phyloP scores from a whole-genome alignment of 1,140 invertebrate genomes.

The Drosophila melanica region DNA sequence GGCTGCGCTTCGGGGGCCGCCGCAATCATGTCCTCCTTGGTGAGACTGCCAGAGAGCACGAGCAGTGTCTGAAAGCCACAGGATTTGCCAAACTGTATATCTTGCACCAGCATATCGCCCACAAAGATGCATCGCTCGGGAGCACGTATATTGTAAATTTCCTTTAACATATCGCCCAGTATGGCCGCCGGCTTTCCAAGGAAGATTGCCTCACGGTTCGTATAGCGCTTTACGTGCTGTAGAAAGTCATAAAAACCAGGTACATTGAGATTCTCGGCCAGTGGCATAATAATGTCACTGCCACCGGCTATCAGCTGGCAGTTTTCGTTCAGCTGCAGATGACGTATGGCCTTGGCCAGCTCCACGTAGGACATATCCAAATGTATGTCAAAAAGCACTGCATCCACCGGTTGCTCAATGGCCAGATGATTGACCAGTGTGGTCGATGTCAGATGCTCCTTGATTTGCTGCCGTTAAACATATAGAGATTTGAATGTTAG shows the following conservation, averaged over 20 bases:
- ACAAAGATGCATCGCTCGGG: constrained; percentile 86
- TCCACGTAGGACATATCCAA: constrained; percentile 74
- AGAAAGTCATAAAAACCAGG: constrained; percentile 84
- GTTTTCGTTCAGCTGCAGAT: constrained; percentile 62
- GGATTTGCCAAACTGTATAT: constrained; percentile 85
- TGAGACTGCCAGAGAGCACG: constrained; percentile 84
- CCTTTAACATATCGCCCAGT: constrained; percentile 84
- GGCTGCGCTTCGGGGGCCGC: constrained; percentile 69
- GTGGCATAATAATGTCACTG: constrained; percentile 68
- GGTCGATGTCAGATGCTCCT: constrained; percentile 67
- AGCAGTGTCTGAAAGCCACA: constrained; percentile 85
- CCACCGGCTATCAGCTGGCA: constrained; percentile 70
- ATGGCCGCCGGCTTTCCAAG: constrained; percentile 85
- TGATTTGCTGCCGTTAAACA: constrained; percentile 53
- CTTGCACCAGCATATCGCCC: constrained; percentile 86
- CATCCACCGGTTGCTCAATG: constrained; percentile 66
- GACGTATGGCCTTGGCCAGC: constrained; percentile 65
- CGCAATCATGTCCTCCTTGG: constrained; percentile 79
- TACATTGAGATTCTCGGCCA: constrained; percentile 66
- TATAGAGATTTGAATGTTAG: neutral
- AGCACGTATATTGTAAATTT: constrained; percentile 84
- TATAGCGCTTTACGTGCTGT: constrained; percentile 84
- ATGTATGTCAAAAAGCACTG: constrained; percentile 73
- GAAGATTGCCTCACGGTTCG: constrained; percentile 83
- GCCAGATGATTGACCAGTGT: constrained; percentile 53